Evolutionary conservation across 2,888 invertebrate species (phyloP).

Genomic region (Acholoe squamosa): DNA sequence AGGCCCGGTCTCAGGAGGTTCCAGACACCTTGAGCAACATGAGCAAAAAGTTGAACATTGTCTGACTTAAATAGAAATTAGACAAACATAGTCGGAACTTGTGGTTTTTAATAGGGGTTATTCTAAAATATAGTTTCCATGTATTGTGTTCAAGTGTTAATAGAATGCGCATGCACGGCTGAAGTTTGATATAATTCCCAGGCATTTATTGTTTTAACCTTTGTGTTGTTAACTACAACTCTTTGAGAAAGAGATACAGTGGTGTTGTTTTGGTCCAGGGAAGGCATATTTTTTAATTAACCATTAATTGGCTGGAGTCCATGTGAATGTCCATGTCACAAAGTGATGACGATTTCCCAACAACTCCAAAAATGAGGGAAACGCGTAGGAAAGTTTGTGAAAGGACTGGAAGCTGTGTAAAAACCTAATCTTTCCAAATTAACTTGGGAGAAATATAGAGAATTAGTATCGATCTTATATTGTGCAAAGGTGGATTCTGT

Average conservation of each 20-base stretch:
- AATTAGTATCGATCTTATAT: conserved; percentile 39
- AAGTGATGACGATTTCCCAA: conserved; percentile 50
- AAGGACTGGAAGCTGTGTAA: neutral
- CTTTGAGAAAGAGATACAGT: neutral
- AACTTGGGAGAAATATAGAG: conserved; percentile 25
- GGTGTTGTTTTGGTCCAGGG: conserved; percentile 48
- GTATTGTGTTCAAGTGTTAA: too few relatives aligned
- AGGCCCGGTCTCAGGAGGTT: too few relatives aligned
- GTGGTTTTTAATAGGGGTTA: too few relatives aligned
- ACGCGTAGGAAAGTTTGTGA: conserved; percentile 7
- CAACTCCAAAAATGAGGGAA: neutral
- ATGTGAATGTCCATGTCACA: conserved; percentile 34
- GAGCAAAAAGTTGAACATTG: too few relatives aligned
- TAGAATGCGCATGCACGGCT: too few relatives aligned
- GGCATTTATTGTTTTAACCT: too few relatives aligned
- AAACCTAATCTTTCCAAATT: conserved; percentile 23
- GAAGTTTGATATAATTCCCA: too few relatives aligned
- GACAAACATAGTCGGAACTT: too few relatives aligned
- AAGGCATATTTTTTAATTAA: neutral
- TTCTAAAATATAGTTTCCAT: too few relatives aligned
- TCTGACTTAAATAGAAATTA: too few relatives aligned
- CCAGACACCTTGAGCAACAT: too few relatives aligned
- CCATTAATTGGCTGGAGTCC: neutral
- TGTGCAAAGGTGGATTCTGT: neutral
- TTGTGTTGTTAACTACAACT: too few relatives aligned